Evolutionary conservation across 2,797 vertebrate species (phyloP), one percentile per base, ranked within the genome.

Genomic region (Rhinella marina): DNA sequence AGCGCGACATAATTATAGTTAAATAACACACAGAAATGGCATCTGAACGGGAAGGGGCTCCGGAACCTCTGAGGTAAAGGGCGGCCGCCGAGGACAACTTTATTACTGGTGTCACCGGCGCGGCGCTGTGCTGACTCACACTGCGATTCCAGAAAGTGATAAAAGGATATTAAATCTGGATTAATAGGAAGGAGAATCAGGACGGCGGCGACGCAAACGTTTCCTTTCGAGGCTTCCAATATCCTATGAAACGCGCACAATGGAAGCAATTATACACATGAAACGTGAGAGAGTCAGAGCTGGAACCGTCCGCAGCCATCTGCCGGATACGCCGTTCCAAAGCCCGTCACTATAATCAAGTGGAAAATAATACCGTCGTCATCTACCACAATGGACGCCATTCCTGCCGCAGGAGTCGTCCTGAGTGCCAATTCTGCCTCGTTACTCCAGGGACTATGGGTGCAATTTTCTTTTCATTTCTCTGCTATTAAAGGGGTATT

Each of bases 81-180:
- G n/a, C 9, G 14, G 27, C 0, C 14, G 6, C 27, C 11, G 23
- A 12, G 11, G 0, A 48, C 19, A 48, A 48, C 41, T 16, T 29
- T 27, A 73, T 23, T 29, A 5, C 41, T 41, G 21, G 64, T 27
- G 10, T 11, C 68, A 32, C 27, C 29, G 27, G 68, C 29, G 25
- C 12, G 62, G 62, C 16, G 6, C 50, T 16, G 76, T 2, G 17
- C 52, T 57, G 27, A n/a, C 52, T 70, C 52, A 27, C 1, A 6
- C 50, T 73, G 41, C 16, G 29, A 84, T 75, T 16, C 21, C 66
- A 50, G 21, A 59, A 50, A 73, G 73, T 59, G 54, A 84, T 73
- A 73, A 41, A 70, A 73, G 68, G 70, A 84, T 84, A 84, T 84
- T 84, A 84, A 75, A 75, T 25, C 23, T 59, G 54, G 29, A 48